Percentiles rank a stretch among this genome's conserved stretches.
Conservation (phyloP, 2,113 vertebrate genomes). For the Mustelus asterias region DNA sequence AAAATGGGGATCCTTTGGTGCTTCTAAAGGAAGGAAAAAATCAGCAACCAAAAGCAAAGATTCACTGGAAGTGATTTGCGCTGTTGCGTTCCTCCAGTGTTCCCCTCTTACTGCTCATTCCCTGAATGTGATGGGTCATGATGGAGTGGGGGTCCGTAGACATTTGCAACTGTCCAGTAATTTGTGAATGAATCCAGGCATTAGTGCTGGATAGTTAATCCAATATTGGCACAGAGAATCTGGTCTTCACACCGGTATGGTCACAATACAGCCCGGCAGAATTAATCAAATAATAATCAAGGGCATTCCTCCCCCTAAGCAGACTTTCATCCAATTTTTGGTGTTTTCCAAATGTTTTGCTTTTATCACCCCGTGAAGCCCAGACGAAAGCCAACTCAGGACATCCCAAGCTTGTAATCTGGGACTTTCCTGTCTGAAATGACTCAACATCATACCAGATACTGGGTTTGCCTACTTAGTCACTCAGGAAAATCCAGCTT, state of each 20-base stretch:
- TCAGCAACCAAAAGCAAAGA: neutral
- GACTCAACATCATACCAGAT: neutral
- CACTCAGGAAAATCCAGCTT: neutral
- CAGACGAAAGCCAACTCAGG: neutral
- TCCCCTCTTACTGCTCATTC: neutral
- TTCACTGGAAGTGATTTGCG: neutral
- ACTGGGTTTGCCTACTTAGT: neutral
- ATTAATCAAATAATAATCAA: neutral
- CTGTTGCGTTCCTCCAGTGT: too few species aligned
- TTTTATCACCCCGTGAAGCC: neutral
- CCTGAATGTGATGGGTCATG: neutral
- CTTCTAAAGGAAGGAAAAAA: neutral
- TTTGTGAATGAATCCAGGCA: neutral
- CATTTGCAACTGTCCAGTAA: neutral
- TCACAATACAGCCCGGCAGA: neutral
- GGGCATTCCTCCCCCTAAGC: neutral
- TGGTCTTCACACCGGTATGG: neutral
- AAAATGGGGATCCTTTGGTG: neutral
- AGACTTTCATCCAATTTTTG: neutral
- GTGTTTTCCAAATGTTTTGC: neutral
- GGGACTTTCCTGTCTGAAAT: neutral
- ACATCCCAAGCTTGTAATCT: neutral
- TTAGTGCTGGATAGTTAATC: neutral
- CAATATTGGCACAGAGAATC: neutral
- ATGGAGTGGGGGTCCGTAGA: neutral